These are phyloP conservation scores for Macheiramphus alcinus DNA, from an alignment of 2,113 vertebrate genomes.

Conservation along the genomic window DNA sequence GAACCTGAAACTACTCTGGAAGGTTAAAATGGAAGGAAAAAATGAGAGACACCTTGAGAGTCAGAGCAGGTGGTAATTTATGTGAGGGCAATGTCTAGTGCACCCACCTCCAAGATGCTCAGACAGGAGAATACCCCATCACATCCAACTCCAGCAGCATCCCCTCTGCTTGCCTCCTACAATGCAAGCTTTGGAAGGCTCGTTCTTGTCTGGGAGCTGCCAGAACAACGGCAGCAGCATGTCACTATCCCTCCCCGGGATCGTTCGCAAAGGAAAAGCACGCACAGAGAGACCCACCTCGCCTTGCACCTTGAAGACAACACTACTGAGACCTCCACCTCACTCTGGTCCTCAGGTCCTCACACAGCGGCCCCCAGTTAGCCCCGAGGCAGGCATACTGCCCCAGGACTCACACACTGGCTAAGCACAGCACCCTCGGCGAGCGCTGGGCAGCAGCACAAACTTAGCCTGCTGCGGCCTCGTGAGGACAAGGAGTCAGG, in stretches of 20 bases:
- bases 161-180: neutral
- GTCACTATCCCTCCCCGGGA: neutral
- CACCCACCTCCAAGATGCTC: neutral
- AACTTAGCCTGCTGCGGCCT: rapidly evolving
- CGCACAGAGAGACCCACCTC: neutral
- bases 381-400: neutral
- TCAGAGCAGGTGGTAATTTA: neutral
- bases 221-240: neutral
- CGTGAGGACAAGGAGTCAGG: neutral
- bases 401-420: neutral
- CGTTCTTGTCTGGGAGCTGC: neutral
- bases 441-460: rapidly evolving
- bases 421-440: rapidly evolving
- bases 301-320: neutral
- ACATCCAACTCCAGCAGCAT: neutral
- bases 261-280: neutral
- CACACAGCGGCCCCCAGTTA: rapidly evolving
- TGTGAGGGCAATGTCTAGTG: neutral
- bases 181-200: neutral
- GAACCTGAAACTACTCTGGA: conserved; percentile 35
- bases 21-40: neutral
- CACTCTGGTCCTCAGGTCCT: neutral
- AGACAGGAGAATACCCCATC: neutral
- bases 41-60: neutral
- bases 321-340: neutral